These are phyloP conservation scores for Intellagama lesueurii DNA, from an alignment of 2,797 vertebrate species.

Conservation along the genomic window DNA sequence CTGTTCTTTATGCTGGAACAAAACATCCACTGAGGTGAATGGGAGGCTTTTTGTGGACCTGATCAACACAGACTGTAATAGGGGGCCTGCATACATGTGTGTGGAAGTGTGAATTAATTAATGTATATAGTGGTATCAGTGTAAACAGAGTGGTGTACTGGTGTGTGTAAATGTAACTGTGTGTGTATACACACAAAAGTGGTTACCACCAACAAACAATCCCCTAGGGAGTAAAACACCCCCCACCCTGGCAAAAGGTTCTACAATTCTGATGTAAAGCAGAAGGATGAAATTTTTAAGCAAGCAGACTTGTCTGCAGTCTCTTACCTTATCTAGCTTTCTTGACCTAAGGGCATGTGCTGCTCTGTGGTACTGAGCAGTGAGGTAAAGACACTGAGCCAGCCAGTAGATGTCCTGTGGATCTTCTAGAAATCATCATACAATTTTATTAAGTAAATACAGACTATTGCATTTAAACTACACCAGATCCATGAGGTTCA, in stretches of 20 bases:
- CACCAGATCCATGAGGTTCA: not conserved
- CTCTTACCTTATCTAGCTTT: slow-evolving; percentile 93
- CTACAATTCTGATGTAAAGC: not conserved
- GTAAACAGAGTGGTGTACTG: no score
- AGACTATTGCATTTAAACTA: not conserved
- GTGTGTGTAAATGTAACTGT: no score
- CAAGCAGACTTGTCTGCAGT: not conserved
- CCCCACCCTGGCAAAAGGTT: not conserved
- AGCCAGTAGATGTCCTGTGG: slow-evolving; percentile 98
- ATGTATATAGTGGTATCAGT: no score
- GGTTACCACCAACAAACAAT: not conserved
- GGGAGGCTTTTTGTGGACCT: not conserved
- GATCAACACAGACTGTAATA: not conserved
- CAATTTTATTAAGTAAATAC: not conserved
- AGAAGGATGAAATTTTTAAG: not conserved
- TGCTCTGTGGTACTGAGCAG: slow-evolving; percentile 97
- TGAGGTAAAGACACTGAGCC: slow-evolving; percentile 97
- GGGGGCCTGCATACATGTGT: no score
- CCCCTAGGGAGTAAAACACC: not conserved
- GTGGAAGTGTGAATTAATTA: no score
- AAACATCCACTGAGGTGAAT: not conserved
- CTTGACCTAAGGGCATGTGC: slow-evolving; percentile 95
- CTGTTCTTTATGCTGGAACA: not conserved
- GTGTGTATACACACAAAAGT: not conserved
- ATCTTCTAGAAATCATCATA: slow-evolving; percentile 84